Percentiles rank a stretch among this genome's conserved stretches.
Evolutionary conservation across 1,140 invertebrate species (phyloP).

Genomic region (Scaptomyza montana): DNA sequence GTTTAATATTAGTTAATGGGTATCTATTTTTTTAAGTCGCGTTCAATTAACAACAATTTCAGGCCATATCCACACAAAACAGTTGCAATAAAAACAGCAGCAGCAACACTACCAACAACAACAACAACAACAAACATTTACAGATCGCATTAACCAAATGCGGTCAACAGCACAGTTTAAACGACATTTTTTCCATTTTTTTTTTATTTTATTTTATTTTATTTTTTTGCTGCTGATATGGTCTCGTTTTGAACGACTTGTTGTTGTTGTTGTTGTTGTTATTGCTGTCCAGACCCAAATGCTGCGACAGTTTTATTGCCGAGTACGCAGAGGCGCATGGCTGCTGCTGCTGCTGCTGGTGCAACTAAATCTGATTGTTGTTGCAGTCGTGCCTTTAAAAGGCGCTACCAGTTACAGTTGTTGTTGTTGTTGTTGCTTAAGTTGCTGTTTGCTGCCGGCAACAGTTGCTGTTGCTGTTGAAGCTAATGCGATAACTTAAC

Average conservation of each 20-base stretch:
- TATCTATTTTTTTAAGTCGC: background rate
- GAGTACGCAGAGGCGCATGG: constrained; percentile 49
- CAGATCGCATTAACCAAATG: constrained; percentile 78
- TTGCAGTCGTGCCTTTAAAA: constrained; percentile 67
- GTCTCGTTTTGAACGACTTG: constrained; percentile 59
- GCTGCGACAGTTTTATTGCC: constrained; percentile 79
- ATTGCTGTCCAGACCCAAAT: constrained; percentile 16
- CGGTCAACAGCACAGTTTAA: constrained; percentile 79
- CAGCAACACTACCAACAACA: constrained; percentile 40
- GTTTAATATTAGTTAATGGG: background rate
- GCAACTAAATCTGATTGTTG: constrained; percentile 25
- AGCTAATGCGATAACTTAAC: constrained; percentile 72
- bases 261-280: background rate
- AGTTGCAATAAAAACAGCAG: constrained; percentile 19
- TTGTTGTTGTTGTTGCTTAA: constrained; percentile 27
- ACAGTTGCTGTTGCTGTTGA: constrained; percentile 26
- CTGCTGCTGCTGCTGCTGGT: constrained; percentile 12
- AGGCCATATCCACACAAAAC: constrained; percentile 53
- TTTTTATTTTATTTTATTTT: too few species aligned
- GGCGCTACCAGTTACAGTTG: constrained; percentile 62
- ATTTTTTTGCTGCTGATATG: constrained; percentile 56
- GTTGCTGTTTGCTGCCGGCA: constrained; percentile 2
- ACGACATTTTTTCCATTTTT: constrained; percentile 61
- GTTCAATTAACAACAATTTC: constrained; percentile 70
- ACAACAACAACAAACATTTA: constrained; percentile 38